These are phyloP conservation scores for Sylvicapra grimmia DNA, from an alignment of 2,113 vertebrate genomes.

Conservation along the genomic window DNA sequence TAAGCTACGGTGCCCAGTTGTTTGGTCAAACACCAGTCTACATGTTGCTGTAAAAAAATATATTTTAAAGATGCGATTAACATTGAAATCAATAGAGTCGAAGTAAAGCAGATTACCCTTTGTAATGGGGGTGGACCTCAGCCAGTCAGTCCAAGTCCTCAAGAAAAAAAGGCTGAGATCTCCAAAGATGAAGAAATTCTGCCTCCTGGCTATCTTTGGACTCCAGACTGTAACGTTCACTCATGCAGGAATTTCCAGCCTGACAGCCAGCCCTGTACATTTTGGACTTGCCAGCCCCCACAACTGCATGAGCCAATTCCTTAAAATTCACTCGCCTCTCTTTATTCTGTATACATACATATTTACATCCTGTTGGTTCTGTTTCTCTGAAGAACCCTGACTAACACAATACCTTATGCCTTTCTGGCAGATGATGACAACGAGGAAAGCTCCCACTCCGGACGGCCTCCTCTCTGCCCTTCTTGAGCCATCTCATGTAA, in stretches of 20 bases:
- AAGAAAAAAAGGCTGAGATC: not conserved
- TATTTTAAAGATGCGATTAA: not conserved
- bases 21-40: not conserved
- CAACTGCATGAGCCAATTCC: not conserved
- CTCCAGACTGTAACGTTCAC: not conserved
- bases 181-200: not conserved
- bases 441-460: rapidly evolving
- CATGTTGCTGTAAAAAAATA: not conserved
- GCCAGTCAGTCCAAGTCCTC: not conserved
- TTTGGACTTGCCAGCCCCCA: not conserved
- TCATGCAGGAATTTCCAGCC: not conserved
- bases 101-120: not conserved
- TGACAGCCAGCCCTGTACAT: not conserved
- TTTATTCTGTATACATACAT: not conserved
- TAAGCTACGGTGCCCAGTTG: not conserved
- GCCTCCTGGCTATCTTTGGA: not conserved
- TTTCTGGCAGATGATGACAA: not conserved
- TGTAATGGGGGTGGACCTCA: not conserved
- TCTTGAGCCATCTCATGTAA: rapidly evolving
- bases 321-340: not conserved
- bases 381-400: not conserved
- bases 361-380: not conserved
- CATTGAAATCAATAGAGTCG: not conserved
- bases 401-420: not conserved
- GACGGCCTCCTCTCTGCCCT: not conserved